Base-by-base conservation (phyloP, 2,113 vertebrate genomes). In the Ifrita kowaldi region DNA sequence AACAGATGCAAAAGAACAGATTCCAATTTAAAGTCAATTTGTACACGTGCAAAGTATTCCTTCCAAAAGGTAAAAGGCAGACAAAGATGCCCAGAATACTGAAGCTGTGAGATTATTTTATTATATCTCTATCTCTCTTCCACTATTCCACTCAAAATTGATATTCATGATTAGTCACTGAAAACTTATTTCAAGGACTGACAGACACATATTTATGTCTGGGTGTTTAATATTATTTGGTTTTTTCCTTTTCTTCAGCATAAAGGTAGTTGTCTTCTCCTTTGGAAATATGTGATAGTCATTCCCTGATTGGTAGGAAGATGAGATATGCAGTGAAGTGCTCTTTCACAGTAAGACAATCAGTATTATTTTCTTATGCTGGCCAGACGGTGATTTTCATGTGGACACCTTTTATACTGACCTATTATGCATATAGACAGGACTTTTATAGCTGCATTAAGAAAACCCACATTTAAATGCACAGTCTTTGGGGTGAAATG, bases 401-500 rank as follows among this genome's bases (percentile, higher is more conserved):
- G 63, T 2, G 24, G 75, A 55, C 16, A 67, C 65, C 28, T 94
- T 91, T 94, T 84, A 93, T 57, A 67, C 42, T 88, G 73, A 52
- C 52, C 63, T 39, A 56, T 53, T 24, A 28, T 41, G 42, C 13
- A 1, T 67, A 68, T 67, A 91, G 71, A 68, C 75, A 86, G 55
- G 47, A 74, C 67, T 90, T 93, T 91, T 63, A 75, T 35, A 92
- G 71, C n/a, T 90, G 79, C 73, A 71, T 91, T 89, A 90, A 91
- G 26, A 88, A 84, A 90, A 74, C 60, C 44, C 81, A 52, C 65
- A 90, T 90, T 95, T 96, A 96, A 98, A 92, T 95, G 92, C 94
- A 89, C 65, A 88, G 57, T 90, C 82, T 94, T 95, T 53, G 56
- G 4, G 80, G 59, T 55, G 52, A 97, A 97, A 94, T 96, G 84